Evolutionary conservation across 1,140 invertebrate species (phyloP).

Genomic region (Popillia japonica): DNA sequence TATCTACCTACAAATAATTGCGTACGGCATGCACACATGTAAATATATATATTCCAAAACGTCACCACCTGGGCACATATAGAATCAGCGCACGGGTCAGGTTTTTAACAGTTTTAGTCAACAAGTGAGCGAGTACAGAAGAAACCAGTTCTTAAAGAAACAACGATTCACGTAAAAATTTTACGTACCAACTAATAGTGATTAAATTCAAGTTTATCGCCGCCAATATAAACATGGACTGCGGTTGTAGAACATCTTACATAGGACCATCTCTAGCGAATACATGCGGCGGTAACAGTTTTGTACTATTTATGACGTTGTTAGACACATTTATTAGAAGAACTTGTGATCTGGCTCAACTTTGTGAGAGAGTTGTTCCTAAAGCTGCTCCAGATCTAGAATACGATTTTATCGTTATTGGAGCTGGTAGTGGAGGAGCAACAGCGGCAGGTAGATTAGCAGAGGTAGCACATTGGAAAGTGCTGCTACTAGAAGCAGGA

Average conservation of each 20-base stretch:
- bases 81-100: background rate
- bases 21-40: too few relatives aligned
- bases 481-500: constrained; percentile 72
- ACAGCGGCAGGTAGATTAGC: constrained; percentile 64
- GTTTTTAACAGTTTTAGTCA: constrained; percentile 17
- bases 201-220: background rate
- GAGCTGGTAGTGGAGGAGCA: constrained; percentile 67
- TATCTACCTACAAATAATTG: background rate
- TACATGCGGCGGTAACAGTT: constrained; percentile 63
- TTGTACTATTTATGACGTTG: constrained; percentile 66
- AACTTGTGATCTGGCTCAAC: constrained; percentile 62
- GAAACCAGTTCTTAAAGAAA: constrained; percentile 26
- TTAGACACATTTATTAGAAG: constrained; percentile 64
- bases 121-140: constrained; percentile 1
- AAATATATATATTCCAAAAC: background rate
- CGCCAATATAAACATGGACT: constrained; percentile 52
- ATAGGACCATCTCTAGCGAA: constrained; percentile 64
- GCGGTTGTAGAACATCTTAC: constrained; percentile 55
- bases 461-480: constrained; percentile 58
- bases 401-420: constrained; percentile 69
- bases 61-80: background rate
- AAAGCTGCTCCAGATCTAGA: constrained; percentile 57
- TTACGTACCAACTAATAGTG: background rate
- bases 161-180: background rate
- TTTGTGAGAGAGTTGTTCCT: constrained; percentile 62